These are phyloP conservation scores for Danio choprae DNA, from an alignment of 2,797 vertebrate species.

Conservation along the genomic window DNA sequence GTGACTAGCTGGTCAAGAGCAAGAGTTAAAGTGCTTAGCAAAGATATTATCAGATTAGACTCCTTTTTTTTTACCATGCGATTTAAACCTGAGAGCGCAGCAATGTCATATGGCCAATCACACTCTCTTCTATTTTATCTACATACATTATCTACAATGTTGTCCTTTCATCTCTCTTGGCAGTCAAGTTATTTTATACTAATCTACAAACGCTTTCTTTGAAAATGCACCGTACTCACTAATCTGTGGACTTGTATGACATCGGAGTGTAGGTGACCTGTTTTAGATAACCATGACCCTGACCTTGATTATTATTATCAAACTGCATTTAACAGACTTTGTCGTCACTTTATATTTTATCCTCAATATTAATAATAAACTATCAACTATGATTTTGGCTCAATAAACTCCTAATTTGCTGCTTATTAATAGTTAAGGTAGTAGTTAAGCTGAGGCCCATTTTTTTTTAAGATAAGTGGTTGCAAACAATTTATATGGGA, in stretches of 20 bases:
- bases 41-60: conserved; percentile 59
- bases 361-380: too few species aligned
- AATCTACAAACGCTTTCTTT: neutral
- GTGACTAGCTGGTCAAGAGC: conserved; percentile 50
- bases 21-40: conserved; percentile 69
- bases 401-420: too few species aligned
- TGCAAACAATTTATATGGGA: too few species aligned
- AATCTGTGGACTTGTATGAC: neutral
- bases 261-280: conserved; percentile 11
- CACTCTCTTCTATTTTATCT: neutral
- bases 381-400: too few species aligned
- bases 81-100: conserved; percentile 12
- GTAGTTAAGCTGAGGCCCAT: too few species aligned
- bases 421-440: too few species aligned
- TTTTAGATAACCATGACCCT: neutral
- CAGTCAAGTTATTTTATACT: neutral
- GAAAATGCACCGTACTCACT: neutral
- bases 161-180: neutral
- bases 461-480: too few species aligned
- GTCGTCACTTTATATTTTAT: too few species aligned
- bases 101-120: neutral
- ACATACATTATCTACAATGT: neutral
- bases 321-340: neutral
- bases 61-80: conserved; percentile 35
- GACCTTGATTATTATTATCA: neutral